Conservation (phyloP, 2,113 vertebrate genomes). For the Balaeniceps rex region DNA sequence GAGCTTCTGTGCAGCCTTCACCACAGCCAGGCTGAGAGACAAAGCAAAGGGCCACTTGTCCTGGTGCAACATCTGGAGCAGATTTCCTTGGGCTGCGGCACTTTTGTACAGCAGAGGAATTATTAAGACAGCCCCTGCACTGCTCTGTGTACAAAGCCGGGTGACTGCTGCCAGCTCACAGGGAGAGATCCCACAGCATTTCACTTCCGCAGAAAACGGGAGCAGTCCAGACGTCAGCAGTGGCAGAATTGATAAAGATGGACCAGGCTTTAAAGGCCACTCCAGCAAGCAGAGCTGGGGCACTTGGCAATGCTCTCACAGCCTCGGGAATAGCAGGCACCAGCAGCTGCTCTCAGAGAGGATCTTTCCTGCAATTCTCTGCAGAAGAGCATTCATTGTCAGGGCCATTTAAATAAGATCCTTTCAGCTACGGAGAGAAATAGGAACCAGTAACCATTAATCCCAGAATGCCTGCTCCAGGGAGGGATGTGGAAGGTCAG, state of each 20-base stretch:
- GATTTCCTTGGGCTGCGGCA: not conserved
- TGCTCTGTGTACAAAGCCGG: not conserved
- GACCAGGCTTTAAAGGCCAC: not conserved
- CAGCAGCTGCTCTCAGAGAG: not conserved
- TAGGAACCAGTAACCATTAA: not conserved
- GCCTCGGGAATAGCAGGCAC: not conserved
- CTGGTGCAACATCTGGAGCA: not conserved
- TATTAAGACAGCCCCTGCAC: not conserved
- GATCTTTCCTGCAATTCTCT: not conserved
- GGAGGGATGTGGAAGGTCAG: not conserved
- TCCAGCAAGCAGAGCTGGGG: not conserved
- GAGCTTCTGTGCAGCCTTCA: not conserved
- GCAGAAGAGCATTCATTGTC: not conserved
- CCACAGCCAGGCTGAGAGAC: not conserved
- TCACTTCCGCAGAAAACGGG: not conserved
- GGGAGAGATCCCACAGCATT: not conserved
- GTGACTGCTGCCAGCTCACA: not conserved
- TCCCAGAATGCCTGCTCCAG: not conserved
- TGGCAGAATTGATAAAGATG: fast-evolving
- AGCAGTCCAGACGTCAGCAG: not conserved
- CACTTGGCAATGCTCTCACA: not conserved
- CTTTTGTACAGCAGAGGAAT: not conserved
- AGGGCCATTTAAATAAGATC: not conserved
- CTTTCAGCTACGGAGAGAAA: not conserved
- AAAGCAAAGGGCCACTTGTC: not conserved